Evolutionary conservation across 1,140 invertebrate species (phyloP), one percentile per base, ranked within the genome.

Genomic region (Harpegnathos saltator): DNA sequence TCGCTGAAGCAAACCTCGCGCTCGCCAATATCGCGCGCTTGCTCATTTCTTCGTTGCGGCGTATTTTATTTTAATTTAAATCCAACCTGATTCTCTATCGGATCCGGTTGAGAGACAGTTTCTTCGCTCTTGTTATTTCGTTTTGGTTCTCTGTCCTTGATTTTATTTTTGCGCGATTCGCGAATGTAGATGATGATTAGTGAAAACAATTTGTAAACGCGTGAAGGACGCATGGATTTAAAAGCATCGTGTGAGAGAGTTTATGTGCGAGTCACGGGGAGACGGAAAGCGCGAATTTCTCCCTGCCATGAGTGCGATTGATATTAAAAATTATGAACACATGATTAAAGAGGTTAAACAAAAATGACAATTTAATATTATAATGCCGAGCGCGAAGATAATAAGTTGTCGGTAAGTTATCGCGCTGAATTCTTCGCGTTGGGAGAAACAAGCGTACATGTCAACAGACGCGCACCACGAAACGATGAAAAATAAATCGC

Each of bases 401-500:
- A 5, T 12, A 11, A 19, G n/a, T n/a, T n/a, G n/a, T 44, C 11
- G 11, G 38, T 44, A 9, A 9, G 38, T 44, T 9, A 14, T 1
- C 26, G 54, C n/a, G 19, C 22, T 69, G 33, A 9, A 15, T 65
- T 4, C 9, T 33, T 63, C 61, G 24, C 69, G 26, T 19, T 5
- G 19, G 3, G 48, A 50, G 26, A 22, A n/a, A 52, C 22, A 44
- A 15, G 71, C 59, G 22, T 26, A 29, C 58, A 48, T 48, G 29
- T 7, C 15, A 14, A 26, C 17, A 24, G 24, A 24, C 11, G 22
- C 29, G 9, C 58, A 62, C 15, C 26, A 33, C 15, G 9, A 44
- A 44, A 59, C 38, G 56, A 24, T 38, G 44, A 52, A 63, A 75
- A 69, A 71, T 71, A 80, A 80, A 71, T 80, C 52, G 33, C 33